Conservation (phyloP, 2,113 vertebrate genomes). For the Dasyornis broadbenti region DNA sequence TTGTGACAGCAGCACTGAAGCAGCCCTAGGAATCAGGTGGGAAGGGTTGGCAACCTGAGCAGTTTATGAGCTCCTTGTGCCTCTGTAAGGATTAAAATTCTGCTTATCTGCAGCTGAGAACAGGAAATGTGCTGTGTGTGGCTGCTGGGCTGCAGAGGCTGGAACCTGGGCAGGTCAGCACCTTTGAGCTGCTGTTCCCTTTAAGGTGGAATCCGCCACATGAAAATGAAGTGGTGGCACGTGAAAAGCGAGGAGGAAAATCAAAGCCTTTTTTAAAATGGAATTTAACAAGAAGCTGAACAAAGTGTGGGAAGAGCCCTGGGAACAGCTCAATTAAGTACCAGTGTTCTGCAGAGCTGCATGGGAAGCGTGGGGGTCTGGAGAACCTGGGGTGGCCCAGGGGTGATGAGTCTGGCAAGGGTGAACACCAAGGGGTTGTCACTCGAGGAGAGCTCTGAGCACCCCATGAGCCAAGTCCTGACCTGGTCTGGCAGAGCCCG, state of each 20-base stretch:
- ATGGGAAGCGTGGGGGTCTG: background rate
- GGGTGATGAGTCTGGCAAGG: background rate
- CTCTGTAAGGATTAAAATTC: background rate
- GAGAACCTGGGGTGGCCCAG: background rate
- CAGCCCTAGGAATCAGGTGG: accelerated
- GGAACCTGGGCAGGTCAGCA: background rate
- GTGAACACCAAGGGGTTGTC: background rate
- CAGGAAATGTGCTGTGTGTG: background rate
- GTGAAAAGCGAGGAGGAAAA: background rate
- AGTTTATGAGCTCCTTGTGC: background rate
- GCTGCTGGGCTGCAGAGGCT: background rate
- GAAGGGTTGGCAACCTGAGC: background rate
- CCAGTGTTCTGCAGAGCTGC: background rate
- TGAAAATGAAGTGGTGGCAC: background rate
- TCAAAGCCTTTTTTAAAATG: background rate
- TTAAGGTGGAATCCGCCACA: background rate
- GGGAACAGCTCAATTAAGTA: background rate
- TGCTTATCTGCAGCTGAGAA: background rate
- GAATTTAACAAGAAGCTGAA: background rate
- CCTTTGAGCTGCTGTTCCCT: background rate
- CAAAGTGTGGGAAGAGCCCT: background rate
- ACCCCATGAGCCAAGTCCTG: background rate
- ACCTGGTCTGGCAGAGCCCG: background rate
- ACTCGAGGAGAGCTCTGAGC: background rate
- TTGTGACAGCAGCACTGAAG: background rate